Base-by-base conservation (phyloP, 2,113 vertebrate species). In the rabbit (Oryctolagus cuniculus) region DNA sequence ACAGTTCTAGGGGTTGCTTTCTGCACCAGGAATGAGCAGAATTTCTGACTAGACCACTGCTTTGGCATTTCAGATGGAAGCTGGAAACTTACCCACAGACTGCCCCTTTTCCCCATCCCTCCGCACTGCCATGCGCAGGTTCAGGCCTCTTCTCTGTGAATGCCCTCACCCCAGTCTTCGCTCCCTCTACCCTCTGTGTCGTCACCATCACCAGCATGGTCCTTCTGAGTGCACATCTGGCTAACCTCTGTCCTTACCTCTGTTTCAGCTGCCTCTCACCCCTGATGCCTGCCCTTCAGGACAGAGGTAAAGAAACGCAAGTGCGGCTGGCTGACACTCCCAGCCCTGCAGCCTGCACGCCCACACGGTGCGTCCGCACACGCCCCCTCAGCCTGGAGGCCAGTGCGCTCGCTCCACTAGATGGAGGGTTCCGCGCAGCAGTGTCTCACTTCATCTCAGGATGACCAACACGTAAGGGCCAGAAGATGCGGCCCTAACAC, bases 21-120 rank as follows among this genome's bases (percentile, higher is more conserved):
- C 51, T 79, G 72, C 38, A 34, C 11, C 31, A 84, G 84, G 87
- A 84, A 90, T 11, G 19, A 90, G 55, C 70, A 90, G 77, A 88
- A 55, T 70, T 63, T 93, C 75, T 93, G 70, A 86, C 29, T 61
- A 63, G 63, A 21, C 31, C 86, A 93, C 29, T 61, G 74, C 61
- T 74, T 22, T 78, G 63, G 36, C 55, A 90, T 77, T 91, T 88
- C 69, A 63, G 53, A 75, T 51, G 22, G 77, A 81, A 36, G 10
- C 87, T 80, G 51, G 66, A 82, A 84, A 72, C 7, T 1, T 49
- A 22, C 53, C 53, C 38, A 53, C 21, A 34, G 36, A 44, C 7
- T n/a, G 34, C 29, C 19, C 34, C 6, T 4, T 51, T 11, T 58
- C 22, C 61, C 55, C 31, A 36, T 15, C 6, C 3, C 8, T 85